Conservation (phyloP, 1,140 invertebrate genomes). For the Akabosia matsudoensis region DNA sequence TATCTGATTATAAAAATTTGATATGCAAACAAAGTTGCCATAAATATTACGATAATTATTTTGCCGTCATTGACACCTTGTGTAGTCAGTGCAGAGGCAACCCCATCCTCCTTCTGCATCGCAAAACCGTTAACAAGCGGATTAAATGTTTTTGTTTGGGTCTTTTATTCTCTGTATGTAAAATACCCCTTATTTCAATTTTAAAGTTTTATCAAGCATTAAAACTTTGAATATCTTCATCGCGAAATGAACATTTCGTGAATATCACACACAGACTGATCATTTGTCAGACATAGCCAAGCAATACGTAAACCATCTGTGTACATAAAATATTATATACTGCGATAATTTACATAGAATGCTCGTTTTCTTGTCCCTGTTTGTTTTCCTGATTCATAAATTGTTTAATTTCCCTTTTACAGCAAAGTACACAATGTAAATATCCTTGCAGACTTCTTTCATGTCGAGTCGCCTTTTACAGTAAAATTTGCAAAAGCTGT, state of each 20-base stretch:
- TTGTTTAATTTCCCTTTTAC: neutral
- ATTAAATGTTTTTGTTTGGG: neutral
- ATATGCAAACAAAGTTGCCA: slow-evolving; percentile 20
- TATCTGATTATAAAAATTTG: slow-evolving; percentile 6
- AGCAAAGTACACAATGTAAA: no score
- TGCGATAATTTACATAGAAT: slow-evolving; percentile 8
- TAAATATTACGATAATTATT: slow-evolving; percentile 20
- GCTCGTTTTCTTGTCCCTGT: neutral
- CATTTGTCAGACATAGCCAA: no score
- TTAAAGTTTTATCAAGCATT: neutral
- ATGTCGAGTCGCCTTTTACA: no score
- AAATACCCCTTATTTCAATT: slow-evolving; percentile 3
- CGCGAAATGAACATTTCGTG: no score
- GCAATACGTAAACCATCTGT: neutral
- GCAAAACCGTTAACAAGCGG: slow-evolving; percentile 14
- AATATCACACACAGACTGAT: no score
- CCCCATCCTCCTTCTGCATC: neutral
- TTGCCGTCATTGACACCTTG: slow-evolving; percentile 18
- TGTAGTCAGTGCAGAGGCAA: neutral
- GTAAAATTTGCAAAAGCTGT: no score
- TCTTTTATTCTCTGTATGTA: neutral
- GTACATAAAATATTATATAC: neutral
- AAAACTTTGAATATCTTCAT: no score
- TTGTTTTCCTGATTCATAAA: neutral
- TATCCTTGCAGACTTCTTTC: no score